Evolutionary conservation across 2,113 vertebrate species (phyloP).

Genomic region (Paramormyrops kingsleyae): DNA sequence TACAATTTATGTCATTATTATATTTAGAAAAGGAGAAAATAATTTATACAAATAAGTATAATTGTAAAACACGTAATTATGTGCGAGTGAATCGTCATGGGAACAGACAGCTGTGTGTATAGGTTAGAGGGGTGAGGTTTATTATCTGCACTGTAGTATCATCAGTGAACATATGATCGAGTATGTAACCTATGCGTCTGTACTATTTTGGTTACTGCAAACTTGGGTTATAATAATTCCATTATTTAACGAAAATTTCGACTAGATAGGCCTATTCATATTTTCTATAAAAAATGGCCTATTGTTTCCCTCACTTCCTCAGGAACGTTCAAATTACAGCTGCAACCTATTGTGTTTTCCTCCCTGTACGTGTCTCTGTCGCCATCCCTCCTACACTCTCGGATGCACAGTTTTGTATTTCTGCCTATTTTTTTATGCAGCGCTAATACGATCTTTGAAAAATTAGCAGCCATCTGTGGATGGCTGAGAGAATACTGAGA

Average conservation of each 20-base stretch:
- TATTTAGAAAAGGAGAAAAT: not conserved
- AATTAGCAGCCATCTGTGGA: constrained; percentile 20
- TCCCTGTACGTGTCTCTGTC: not conserved
- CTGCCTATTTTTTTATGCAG: constrained; percentile 23
- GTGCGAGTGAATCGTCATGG: not conserved
- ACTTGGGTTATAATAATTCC: not conserved
- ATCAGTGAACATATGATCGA: not conserved
- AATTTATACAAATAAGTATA: not conserved
- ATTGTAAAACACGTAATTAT: not conserved
- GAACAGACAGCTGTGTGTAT: not conserved
- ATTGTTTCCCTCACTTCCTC: not conserved
- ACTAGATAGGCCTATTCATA: not conserved
- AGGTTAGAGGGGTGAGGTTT: too few relatives aligned
- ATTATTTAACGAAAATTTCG: not conserved
- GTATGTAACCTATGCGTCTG: not conserved
- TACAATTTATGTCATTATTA: not conserved
- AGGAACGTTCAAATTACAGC: not conserved
- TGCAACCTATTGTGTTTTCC: not conserved
- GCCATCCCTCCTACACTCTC: constrained; percentile 15
- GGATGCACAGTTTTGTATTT: constrained; percentile 23
- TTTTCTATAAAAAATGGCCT: not conserved
- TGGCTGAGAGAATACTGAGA: constrained; percentile 14
- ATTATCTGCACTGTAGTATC: not conserved
- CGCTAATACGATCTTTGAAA: constrained; percentile 20
- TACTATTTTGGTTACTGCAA: not conserved